Percentiles rank a stretch among this genome's conserved stretches.
Conservation (phyloP, 2,797 vertebrate species). For the Poeciliopsis presidionis region DNA sequence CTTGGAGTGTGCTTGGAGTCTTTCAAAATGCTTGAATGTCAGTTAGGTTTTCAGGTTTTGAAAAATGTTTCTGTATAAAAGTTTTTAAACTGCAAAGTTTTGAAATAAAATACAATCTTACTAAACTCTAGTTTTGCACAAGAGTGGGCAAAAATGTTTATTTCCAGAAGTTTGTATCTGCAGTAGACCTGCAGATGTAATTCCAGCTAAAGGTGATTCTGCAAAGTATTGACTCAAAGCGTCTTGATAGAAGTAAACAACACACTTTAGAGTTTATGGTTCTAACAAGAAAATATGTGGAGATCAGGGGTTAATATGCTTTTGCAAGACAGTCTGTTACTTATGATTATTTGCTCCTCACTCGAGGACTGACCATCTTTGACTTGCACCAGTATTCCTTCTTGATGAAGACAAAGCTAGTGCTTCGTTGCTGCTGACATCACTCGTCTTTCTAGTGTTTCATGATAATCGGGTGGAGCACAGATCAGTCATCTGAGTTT, state of each 20-base stretch:
- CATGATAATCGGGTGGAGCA: constrained; percentile 30
- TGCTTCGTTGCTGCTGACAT: constrained; percentile 35
- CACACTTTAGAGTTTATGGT: background rate
- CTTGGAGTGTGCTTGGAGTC: too few species aligned
- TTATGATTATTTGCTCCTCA: constrained; percentile 17
- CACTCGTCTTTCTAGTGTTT: constrained; percentile 32
- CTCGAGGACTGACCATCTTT: constrained; percentile 20
- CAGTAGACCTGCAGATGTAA: background rate
- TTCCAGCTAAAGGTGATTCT: background rate
- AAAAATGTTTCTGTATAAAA: too few species aligned
- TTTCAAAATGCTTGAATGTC: too few species aligned
- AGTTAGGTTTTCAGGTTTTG: too few species aligned
- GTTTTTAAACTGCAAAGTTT: too few species aligned
- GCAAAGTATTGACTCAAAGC: background rate
- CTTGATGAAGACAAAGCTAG: constrained; percentile 13
- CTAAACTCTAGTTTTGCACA: background rate
- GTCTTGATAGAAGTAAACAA: background rate
- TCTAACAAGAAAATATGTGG: background rate
- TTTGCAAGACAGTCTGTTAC: constrained; percentile 4
- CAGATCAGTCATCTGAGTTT: constrained; percentile 24
- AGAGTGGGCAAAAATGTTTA: background rate
- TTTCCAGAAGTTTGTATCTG: background rate
- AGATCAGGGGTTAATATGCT: background rate
- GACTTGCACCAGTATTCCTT: constrained; percentile 33
- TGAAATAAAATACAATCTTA: background rate